Percentiles rank a stretch among this genome's conserved stretches.
Evolutionary conservation across 1,140 invertebrate genomes (phyloP).

Genomic region (Tetragonula clypearis): DNA sequence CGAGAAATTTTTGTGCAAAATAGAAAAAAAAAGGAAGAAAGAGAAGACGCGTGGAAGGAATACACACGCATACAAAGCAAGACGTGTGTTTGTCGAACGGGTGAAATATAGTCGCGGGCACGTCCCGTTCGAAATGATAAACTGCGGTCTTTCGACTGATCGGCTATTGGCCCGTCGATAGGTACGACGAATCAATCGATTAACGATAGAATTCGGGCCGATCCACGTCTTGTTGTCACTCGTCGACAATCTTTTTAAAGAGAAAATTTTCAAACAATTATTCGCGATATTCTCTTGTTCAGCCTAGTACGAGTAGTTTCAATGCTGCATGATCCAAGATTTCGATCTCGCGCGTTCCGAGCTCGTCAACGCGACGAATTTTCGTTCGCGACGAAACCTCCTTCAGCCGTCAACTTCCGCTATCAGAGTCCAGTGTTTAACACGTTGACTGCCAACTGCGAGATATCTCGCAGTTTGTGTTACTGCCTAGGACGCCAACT

Average conservation of each 20-base stretch:
- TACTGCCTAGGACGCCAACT: no score
- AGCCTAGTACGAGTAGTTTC: no score
- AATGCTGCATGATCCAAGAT: no score
- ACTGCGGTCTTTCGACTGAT: conserved; percentile 8
- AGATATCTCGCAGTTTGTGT: no score
- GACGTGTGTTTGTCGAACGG: background rate
- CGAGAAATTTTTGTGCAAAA: background rate
- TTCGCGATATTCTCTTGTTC: background rate
- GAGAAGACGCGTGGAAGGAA: background rate
- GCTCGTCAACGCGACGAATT: no score
- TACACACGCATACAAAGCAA: no score
- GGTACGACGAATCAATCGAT: conserved; percentile 8
- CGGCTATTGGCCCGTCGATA: conserved; percentile 23
- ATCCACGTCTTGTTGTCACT: background rate
- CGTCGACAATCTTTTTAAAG: background rate
- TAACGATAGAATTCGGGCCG: background rate
- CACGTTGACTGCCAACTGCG: no score
- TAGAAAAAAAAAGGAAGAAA: background rate
- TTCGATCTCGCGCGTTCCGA: no score
- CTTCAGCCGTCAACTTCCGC: no score
- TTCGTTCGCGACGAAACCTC: no score
- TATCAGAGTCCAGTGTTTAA: background rate
- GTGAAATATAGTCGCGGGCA: background rate
- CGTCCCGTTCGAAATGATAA: conserved; percentile 13
- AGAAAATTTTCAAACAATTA: background rate